Evolutionary conservation across 2,113 vertebrate genomes (phyloP).

Genomic region (Passer domesticus): DNA sequence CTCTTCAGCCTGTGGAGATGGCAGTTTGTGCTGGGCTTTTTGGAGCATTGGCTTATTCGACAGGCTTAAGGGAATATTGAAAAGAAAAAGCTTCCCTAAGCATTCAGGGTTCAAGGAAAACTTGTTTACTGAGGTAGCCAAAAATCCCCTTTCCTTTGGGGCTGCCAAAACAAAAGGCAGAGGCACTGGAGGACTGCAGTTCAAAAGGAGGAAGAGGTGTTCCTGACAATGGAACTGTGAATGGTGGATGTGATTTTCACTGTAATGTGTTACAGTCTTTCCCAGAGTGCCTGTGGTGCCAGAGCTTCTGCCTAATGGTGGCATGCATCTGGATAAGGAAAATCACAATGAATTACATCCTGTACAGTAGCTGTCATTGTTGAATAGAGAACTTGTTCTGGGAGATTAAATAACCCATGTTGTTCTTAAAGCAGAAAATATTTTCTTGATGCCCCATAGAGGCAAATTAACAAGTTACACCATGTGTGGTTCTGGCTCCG

Average conservation of each 20-base stretch:
- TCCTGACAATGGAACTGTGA: background rate
- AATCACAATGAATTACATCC: background rate
- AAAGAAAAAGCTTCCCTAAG: background rate
- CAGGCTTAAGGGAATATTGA: background rate
- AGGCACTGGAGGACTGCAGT: background rate
- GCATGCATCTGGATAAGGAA: background rate
- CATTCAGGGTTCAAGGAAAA: background rate
- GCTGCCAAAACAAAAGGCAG: background rate
- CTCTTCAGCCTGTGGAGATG: background rate
- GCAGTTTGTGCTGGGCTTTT: background rate
- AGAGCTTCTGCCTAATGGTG: background rate
- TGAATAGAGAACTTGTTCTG: background rate
- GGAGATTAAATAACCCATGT: background rate
- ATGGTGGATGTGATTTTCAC: background rate
- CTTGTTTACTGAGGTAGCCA: background rate
- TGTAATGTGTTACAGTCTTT: background rate
- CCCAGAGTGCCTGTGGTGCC: background rate
- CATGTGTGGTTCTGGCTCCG: background rate
- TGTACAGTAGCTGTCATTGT: background rate
- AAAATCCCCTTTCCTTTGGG: background rate
- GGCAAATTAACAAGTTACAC: background rate
- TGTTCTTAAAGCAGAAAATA: background rate
- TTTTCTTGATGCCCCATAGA: background rate
- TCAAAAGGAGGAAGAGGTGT: background rate
- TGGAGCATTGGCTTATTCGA: background rate